Base-by-base conservation (phyloP, 2,113 vertebrate species). In the Scolopax mira region DNA sequence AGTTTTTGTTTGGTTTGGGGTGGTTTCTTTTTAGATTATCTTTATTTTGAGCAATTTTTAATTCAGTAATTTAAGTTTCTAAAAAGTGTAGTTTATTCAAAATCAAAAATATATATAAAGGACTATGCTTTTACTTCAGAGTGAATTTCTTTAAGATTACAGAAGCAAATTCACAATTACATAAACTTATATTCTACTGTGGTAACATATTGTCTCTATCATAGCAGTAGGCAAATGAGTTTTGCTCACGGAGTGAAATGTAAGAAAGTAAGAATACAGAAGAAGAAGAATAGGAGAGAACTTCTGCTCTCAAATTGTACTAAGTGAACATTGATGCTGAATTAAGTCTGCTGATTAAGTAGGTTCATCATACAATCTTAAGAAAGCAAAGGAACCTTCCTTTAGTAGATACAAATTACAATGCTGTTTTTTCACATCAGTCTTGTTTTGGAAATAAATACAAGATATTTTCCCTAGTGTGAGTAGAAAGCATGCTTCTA, bases 1-100 rank as follows among this genome's bases (percentile, higher is more conserved):
- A 64, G 18, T 10, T 82, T 87, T 60, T 11, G 0, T 57, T 78
- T n/a, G 7, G 7, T 46, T 44, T 8, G n/a, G 0, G 0, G 1
- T 73, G 21, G 11, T 71, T 15, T 16, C 79, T 14, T 61, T 88
- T 57, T 41, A 77, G 6, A 9, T 73, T 73, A 21, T 75, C 11
- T 54, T 37, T 31, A 42, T 35, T 79, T 73, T 42, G 28, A 81
- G 12, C 4, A 58, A 35, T 58, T 87, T 77, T 82, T 61, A 72
- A 72, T 82, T 65, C 39, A 41, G 15, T 3, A 65, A 52, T 89
- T 79, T 49, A 61, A n/a, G 14, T 9, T 81, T 79, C 13, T 17
- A 23, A 73, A 83, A 79, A 77, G 65, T 19, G 23, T 28, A 46
- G 8, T 33, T 71, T 52, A 24, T 57, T 69, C 8, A 22, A 79